Evolutionary conservation across 53 echinoderm and acorn worm species (phyloP), one percentile per base, ranked within the genome.

Genomic region (Luidia sarsii): DNA sequence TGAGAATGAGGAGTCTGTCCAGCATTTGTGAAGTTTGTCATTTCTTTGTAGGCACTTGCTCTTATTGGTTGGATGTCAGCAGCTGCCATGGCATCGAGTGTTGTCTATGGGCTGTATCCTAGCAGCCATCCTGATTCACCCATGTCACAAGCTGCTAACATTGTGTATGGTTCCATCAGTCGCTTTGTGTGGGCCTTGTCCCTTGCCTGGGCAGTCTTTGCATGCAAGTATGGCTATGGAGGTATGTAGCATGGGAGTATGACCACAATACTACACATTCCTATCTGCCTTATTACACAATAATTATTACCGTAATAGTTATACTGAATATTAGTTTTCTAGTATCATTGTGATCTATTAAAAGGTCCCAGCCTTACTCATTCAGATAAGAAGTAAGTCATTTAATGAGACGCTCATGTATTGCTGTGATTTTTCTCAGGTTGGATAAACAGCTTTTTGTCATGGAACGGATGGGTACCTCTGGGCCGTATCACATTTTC

Each of bases 171-270:
- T 35, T 72, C 75, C 20, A 30, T 97, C 1, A 80, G 89, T 50
- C 82, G 91, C 2, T 94, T 90, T 70, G 89, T 91, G 2, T 97
- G 97, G 97, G 86, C 70, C 9, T n/a, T 91, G 27, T 65, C 68
- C 1, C 75, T 97, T 3, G 72, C 93, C 9, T 97, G 97, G 97
- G 84, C 93, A 9, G 91, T 97, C 6, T 93, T 91, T 71, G 97
- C 97, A 10, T 97, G 93, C 80, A 85, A 89, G 41, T 91, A 91
- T 79, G 93, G 93, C 14, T 88, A 93, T 41, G 93, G 93, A 83
- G 97, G 97, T 97, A 49, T 30, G 77, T 46, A 28, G n/a, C n/a
- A n/a, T n/a, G n/a, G n/a, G n/a, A n/a, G n/a, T n/a, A n/a, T n/a
- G n/a, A n/a, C n/a, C n/a, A n/a, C n/a, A n/a, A n/a, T n/a, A n/a